Base-by-base conservation (phyloP, 2,888 invertebrate species). In the Synergus laeviventris region DNA sequence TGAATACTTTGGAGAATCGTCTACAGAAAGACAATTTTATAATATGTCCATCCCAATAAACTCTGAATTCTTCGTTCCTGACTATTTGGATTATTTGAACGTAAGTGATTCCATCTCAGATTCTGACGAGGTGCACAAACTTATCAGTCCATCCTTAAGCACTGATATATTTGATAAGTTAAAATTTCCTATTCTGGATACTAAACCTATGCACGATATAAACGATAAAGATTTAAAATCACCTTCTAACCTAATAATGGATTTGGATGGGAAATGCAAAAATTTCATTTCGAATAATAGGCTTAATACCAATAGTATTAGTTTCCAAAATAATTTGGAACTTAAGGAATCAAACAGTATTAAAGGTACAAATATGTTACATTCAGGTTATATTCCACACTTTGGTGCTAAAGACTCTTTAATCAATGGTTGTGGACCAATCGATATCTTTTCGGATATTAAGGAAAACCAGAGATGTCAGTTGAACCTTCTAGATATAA, bases 121-220 rank as follows among this genome's bases (percentile, higher is more conserved):
- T 49, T 70, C 42, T 11, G 70, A 70, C 8, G 70, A 70, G n/a
- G 21, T 70, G 24, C 70, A 70, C 8, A 70, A 70, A n/a, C 45
- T 70, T 8, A n/a, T 66, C 4, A 66, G 42, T 11, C 45, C 21
- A 0, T 14, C 49, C 2, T 31, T 49, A 8, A 31, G n/a, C 49
- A 31, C 3, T 11, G 70, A 70, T 31, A 7, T 31, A 0, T 21
- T 49, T 9, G 36, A 62, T 16, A n/a, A 16, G 45, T 7, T 49
- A 1, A 16, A 16, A 11, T 56, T 16, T 7, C 38, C 66, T 24
- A 1, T 14, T 16, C 9, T 24, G 3, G n/a, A 45, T 0, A 1
- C 16, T 45, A 24, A 66, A 36, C 4, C 14, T 5, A 70, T 11
- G 45, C n/a, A 16, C 14, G 45, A 70, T 9, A 7, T 31, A 4